Evolutionary conservation across 92 coral and sea anemone genomes (phyloP).

Genomic region (Zoanthus gigantus): DNA sequence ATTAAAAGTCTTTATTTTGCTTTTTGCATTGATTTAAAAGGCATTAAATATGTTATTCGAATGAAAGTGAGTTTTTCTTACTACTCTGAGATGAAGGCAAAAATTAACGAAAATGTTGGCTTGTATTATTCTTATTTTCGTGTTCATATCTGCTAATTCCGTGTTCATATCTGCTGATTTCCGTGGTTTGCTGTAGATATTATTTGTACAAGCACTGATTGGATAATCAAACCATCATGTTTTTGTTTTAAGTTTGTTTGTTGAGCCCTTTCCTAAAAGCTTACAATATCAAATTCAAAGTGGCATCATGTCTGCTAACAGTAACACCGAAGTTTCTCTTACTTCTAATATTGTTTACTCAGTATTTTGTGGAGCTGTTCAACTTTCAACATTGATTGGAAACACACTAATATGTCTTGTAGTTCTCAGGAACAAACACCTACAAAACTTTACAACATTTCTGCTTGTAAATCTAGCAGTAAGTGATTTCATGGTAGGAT

Average conservation of each 20-base stretch:
- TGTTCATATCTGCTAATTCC: constrained; percentile 31
- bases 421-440: constrained; percentile 56
- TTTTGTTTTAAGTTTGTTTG: constrained; percentile 56
- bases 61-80: not conserved
- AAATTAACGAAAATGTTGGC: constrained; percentile 72
- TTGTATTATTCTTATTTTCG: constrained; percentile 47
- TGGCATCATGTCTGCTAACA: too few species aligned
- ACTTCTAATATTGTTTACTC: constrained; percentile 33
- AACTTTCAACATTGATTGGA: constrained; percentile 64
- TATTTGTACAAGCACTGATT: constrained; percentile 39
- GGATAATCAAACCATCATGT: constrained; percentile 21
- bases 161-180: constrained; percentile 65
- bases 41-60: too few species aligned
- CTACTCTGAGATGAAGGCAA: constrained; percentile 62
- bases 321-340: not conserved
- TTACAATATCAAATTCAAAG: too few species aligned
- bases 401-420: constrained; percentile 70
- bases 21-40: too few species aligned
- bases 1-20: too few species aligned
- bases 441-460: constrained; percentile 68
- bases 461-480: constrained; percentile 73
- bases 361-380: constrained; percentile 55
- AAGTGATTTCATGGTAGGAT: constrained; percentile 70
- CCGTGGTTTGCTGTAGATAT: constrained; percentile 75
- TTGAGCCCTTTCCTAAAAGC: not conserved